These are phyloP conservation scores for Hycleus cichorii DNA, from an alignment of 1,140 invertebrate species.

Conservation along the genomic window DNA sequence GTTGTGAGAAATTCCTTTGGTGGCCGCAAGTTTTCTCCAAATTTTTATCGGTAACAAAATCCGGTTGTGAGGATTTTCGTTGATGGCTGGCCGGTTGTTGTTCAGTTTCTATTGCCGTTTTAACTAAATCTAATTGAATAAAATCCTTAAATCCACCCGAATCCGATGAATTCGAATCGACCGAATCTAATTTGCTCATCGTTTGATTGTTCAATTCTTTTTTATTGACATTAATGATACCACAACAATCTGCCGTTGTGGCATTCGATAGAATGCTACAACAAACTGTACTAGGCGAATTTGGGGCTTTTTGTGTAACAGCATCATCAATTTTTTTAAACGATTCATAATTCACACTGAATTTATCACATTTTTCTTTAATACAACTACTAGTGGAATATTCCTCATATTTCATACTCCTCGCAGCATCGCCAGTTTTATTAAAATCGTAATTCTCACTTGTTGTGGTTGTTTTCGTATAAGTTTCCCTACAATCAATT, in stretches of 20 bases:
- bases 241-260: slow-evolving; percentile 34
- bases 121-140: slow-evolving; percentile 29
- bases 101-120: slow-evolving; percentile 12
- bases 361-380: slow-evolving; percentile 33
- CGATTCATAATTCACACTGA: slow-evolving; percentile 21
- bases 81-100: slow-evolving; percentile 22
- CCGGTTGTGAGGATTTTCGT: slow-evolving; percentile 36
- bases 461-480: slow-evolving; percentile 3
- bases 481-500: slow-evolving; percentile 7
- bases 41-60: slow-evolving; percentile 27
- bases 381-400: slow-evolving; percentile 12
- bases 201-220: slow-evolving; percentile 32
- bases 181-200: slow-evolving; percentile 37
- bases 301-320: slow-evolving; percentile 28
- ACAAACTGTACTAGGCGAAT: slow-evolving; percentile 40
- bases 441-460: background rate
- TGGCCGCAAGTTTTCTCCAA: slow-evolving; percentile 25
- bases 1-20: slow-evolving; percentile 33
- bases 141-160: slow-evolving; percentile 42
- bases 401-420: slow-evolving; percentile 19
- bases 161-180: slow-evolving; percentile 40
- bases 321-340: slow-evolving; percentile 24
- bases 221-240: slow-evolving; percentile 33
- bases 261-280: slow-evolving; percentile 40
- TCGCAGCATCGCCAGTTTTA: slow-evolving; percentile 7